phyloP scores from a whole-genome alignment of 2,113 vertebrate genomes.

The Sceloporus undulatus region DNA sequence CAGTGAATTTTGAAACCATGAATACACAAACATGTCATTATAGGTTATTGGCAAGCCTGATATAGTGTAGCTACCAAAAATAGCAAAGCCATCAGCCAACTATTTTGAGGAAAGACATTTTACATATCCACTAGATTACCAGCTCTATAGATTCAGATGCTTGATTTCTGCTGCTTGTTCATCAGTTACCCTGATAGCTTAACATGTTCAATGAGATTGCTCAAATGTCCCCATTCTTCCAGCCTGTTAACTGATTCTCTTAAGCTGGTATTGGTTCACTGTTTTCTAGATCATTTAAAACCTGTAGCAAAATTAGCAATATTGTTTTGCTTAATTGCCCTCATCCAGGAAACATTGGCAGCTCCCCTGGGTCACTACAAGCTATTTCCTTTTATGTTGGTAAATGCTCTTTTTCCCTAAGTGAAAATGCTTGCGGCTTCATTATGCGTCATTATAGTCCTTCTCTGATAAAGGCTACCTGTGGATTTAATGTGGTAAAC shows the following conservation, averaged over 20 bases:
- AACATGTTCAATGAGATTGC: constrained; percentile 20
- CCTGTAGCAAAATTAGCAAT: constrained; percentile 60
- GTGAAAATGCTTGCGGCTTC: constrained; percentile 35
- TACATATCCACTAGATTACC: neutral
- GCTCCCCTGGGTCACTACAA: constrained; percentile 47
- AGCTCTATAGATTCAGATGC: neutral
- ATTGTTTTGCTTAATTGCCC: constrained; percentile 63
- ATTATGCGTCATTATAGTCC: constrained; percentile 27
- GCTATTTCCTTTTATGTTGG: constrained; percentile 48
- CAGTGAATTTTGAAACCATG: neutral
- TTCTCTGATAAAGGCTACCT: constrained; percentile 36
- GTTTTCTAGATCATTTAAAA: constrained; percentile 62
- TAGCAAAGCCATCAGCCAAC: fast-evolving
- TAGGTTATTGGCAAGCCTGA: neutral
- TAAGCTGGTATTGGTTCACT: constrained; percentile 29
- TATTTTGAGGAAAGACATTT: fast-evolving
- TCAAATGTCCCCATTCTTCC: constrained; percentile 39
- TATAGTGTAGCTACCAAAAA: fast-evolving
- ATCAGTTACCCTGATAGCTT: neutral
- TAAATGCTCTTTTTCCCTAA: constrained; percentile 44
- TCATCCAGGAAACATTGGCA: constrained; percentile 39
- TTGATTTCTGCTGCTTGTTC: neutral
- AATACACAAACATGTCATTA: neutral
- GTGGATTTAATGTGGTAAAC: constrained; percentile 39
- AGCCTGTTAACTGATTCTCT: constrained; percentile 12